Percentiles rank a stretch among this genome's conserved stretches.
phyloP scores from a whole-genome alignment of 2,113 vertebrate genomes.

The Thermophis baileyi region DNA sequence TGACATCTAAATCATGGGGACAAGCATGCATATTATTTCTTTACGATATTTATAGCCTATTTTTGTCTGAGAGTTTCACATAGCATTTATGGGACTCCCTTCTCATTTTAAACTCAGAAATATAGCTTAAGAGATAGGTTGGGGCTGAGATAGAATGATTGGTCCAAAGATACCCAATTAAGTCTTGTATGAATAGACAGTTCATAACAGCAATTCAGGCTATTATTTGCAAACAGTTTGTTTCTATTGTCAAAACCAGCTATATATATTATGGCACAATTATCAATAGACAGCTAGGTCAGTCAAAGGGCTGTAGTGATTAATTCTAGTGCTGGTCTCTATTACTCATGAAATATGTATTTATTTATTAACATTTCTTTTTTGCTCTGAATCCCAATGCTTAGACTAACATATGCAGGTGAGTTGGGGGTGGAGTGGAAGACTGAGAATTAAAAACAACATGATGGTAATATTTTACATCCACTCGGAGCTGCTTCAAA shows the following conservation, averaged over 20 bases:
- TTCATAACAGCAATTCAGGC: neutral
- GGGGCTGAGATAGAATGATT: neutral
- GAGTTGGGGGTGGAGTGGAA: neutral
- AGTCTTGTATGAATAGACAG: neutral
- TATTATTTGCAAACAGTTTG: neutral
- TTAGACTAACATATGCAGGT: neutral
- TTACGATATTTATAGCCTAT: neutral
- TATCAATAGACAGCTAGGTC: neutral
- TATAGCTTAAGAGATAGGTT: neutral
- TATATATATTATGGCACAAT: neutral
- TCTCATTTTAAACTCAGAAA: neutral
- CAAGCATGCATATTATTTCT: neutral
- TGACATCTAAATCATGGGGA: neutral
- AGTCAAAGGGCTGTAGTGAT: neutral
- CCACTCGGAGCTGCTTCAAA: neutral
- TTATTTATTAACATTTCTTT: neutral
- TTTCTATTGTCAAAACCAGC: neutral
- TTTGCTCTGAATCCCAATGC: neutral
- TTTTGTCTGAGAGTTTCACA: neutral
- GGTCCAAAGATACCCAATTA: neutral
- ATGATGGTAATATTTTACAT: neutral
- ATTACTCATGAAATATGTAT: neutral
- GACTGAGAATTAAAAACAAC: neutral
- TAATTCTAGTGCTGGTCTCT: neutral
- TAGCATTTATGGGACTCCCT: neutral